Percentiles rank a stretch among this genome's conserved stretches.
Evolutionary conservation across 2,888 invertebrate genomes (phyloP).

Genomic region (Drosophila vallismaia): DNA sequence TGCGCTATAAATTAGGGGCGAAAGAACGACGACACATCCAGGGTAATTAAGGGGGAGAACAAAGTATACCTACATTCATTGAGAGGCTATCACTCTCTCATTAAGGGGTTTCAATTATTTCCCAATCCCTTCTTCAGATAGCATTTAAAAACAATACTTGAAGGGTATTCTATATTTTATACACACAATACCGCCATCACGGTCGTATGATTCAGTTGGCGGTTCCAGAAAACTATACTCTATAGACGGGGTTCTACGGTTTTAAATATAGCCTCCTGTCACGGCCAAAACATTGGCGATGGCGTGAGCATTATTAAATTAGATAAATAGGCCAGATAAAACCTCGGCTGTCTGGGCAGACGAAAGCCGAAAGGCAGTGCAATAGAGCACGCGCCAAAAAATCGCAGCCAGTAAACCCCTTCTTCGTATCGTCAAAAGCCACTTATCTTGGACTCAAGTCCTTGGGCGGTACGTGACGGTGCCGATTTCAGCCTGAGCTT

Average conservation of each 20-base stretch:
- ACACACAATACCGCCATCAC: no score
- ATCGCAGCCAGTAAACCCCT: slow-evolving; percentile 2
- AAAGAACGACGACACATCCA: slow-evolving; percentile 8
- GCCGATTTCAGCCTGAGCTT: slow-evolving; percentile 23
- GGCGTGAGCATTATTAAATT: slow-evolving; percentile 33
- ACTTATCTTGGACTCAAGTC: background rate
- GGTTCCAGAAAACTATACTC: slow-evolving; percentile 15
- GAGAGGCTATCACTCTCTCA: no score
- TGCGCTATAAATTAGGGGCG: slow-evolving; percentile 26
- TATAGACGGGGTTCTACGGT: background rate
- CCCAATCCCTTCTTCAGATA: no score
- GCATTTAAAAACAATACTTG: no score
- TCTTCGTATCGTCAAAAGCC: background rate
- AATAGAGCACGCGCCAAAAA: slow-evolving; percentile 32
- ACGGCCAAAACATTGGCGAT: slow-evolving; percentile 20
- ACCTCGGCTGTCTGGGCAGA: slow-evolving; percentile 7
- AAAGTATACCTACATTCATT: background rate
- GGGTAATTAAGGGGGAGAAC: background rate
- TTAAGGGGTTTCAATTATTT: no score
- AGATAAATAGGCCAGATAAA: slow-evolving; percentile 44
- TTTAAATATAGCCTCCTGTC: slow-evolving; percentile 30
- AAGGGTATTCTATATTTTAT: no score
- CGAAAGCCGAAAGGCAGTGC: slow-evolving; percentile 23
- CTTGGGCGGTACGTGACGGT: slow-evolving; percentile 22
- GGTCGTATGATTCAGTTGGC: slow-evolving; percentile 14